Evolutionary conservation across 2,888 invertebrate species (phyloP), one percentile per base, ranked within the genome.

Genomic region (Dolichomitus sp.): DNA sequence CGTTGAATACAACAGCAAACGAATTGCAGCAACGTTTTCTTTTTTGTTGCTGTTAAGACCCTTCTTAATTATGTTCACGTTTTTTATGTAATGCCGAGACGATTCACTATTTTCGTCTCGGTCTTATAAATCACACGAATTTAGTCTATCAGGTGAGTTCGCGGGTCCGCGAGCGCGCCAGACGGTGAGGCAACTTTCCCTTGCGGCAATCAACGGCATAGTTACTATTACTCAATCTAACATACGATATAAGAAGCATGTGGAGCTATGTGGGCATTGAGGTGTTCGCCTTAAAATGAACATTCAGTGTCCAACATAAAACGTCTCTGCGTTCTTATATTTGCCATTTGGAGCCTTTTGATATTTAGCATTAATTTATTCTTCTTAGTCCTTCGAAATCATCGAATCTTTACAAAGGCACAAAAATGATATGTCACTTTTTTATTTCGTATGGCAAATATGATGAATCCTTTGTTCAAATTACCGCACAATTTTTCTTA

Each of bases 121-220:
- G 33, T 48, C 50, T 75, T 50, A 66, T 66, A 70, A 66, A 75
- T 79, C 48, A 59, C 65, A 70, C 30, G 61, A 65, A 70, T 77
- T 57, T 63, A 54, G 80, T 76, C 50, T 72, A 76, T 72, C 59
- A 30, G 27, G 40, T 42, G 42, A 76, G 61, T 37, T 72, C 59
- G 73, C 69, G 72, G 72, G 63, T 77, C 65, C 73, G 30, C 81
- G 80, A 76, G 45, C 76, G 68, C 75, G 77, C 72, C 74, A 81
- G 80, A 80, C 66, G 84, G 76, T 84, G 85, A 81, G 74, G 84
- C 82, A 86, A 86, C 86, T 86, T 86, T 86, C 86, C 83, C 86
- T 77, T 72, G 61, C 42, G 59, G 69, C 73, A 78, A 80, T 80
- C 73, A 48, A 48, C 76, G 65, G 65, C 70, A 80, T 73, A 80